phyloP scores from a whole-genome alignment of 2,888 invertebrate species.

The Hemicrepidius hirtus region DNA sequence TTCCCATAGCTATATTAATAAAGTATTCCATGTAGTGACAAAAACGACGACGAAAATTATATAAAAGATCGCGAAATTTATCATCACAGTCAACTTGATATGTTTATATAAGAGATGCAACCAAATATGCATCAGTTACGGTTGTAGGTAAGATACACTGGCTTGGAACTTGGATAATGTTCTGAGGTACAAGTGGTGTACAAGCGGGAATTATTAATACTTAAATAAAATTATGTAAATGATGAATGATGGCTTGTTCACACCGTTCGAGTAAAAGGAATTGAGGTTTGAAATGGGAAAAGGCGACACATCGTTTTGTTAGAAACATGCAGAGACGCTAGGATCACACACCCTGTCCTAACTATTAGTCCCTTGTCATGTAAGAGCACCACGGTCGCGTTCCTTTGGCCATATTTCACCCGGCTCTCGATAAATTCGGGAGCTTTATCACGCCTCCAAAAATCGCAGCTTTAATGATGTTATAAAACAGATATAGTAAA shows the following conservation, averaged over 20 bases:
- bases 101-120: too few relatives aligned
- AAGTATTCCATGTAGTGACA: too few relatives aligned
- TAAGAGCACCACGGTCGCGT: constrained; percentile 60
- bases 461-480: constrained; percentile 65
- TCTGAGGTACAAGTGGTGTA: too few relatives aligned
- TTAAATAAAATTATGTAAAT: background rate
- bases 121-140: too few relatives aligned
- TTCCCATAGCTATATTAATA: too few relatives aligned
- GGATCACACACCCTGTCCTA: constrained; percentile 38
- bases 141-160: too few relatives aligned
- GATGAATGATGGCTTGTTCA: constrained; percentile 11
- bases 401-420: constrained; percentile 47
- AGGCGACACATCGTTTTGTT: constrained; percentile 10
- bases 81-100: too few relatives aligned
- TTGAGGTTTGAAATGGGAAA: constrained; percentile 2
- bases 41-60: too few relatives aligned
- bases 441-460: constrained; percentile 65
- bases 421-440: constrained; percentile 68
- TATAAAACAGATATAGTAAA: constrained; percentile 64
- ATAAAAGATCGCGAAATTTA: too few relatives aligned
- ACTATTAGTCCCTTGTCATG: constrained; percentile 67
- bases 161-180: too few relatives aligned
- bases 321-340: constrained; percentile 26
- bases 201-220: too few relatives aligned
- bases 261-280: constrained; percentile 6